Conservation (phyloP, 2,888 invertebrate genomes). For the Callyntrura sp. region DNA sequence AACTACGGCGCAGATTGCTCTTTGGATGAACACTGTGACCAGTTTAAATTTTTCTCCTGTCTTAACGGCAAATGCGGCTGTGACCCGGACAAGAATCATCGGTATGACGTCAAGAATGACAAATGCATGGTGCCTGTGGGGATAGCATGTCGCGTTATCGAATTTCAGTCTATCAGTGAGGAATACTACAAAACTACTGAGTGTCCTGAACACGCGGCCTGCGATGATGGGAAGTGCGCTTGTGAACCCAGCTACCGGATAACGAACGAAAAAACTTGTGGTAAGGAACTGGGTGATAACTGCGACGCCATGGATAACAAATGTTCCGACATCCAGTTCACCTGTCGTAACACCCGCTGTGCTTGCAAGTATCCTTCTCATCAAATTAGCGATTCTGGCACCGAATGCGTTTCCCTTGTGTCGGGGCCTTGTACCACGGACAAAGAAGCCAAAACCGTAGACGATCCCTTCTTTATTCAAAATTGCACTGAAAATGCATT, state of each 20-base stretch:
- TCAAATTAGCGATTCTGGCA: constrained; percentile 61
- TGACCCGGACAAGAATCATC: constrained; percentile 74
- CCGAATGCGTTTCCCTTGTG: constrained; percentile 72
- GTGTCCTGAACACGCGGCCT: constrained; percentile 77
- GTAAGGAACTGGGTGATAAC: constrained; percentile 71
- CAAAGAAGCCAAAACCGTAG: constrained; percentile 40
- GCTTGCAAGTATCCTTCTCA: constrained; percentile 79
- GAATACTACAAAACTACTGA: constrained; percentile 73
- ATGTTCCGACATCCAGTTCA: constrained; percentile 79
- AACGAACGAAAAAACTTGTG: constrained; percentile 77
- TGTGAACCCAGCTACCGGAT: constrained; percentile 74
- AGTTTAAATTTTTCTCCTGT: constrained; percentile 78
- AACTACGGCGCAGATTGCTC: constrained; percentile 76
- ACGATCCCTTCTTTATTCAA: constrained; percentile 66
- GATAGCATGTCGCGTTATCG: constrained; percentile 67
- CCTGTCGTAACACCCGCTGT: constrained; percentile 75
- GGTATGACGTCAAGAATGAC: constrained; percentile 77
- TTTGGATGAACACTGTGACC: constrained; percentile 77
- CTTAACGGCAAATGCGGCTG: constrained; percentile 74
- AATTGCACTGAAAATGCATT: constrained; percentile 78
- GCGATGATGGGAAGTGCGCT: constrained; percentile 69
- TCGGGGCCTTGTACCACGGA: constrained; percentile 77
- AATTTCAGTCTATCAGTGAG: constrained; percentile 77
- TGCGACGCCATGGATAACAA: constrained; percentile 71
- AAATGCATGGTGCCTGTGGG: constrained; percentile 77